These are phyloP conservation scores for Acronicta leporina DNA, from an alignment of 2,888 invertebrate species.

Conservation along the genomic window DNA sequence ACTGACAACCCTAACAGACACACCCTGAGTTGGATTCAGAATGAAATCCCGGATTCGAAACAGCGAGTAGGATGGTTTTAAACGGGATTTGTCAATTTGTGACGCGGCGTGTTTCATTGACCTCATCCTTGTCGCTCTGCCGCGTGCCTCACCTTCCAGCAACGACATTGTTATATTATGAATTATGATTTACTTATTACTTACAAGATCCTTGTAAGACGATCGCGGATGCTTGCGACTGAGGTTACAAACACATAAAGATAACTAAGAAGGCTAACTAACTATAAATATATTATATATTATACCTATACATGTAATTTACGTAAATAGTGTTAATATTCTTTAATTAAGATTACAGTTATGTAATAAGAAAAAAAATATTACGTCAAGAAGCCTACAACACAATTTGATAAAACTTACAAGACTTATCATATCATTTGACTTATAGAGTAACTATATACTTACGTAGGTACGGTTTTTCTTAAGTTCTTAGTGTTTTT, in stretches of 20 bases:
- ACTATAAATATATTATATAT: too few relatives aligned
- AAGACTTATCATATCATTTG: background rate
- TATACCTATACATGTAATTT: too few relatives aligned
- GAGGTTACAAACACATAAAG: conserved; percentile 4
- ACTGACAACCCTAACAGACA: background rate
- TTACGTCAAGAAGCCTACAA: too few relatives aligned
- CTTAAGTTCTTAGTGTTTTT: too few relatives aligned
- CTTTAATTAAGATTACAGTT: too few relatives aligned
- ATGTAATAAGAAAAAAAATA: too few relatives aligned
- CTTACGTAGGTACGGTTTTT: too few relatives aligned
- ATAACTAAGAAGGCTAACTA: conserved; percentile 3
- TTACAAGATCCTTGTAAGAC: conserved; percentile 25
- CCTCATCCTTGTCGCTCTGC: conserved; percentile 38
- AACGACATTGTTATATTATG: conserved; percentile 43
- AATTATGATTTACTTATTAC: conserved; percentile 29
- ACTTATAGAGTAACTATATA: too few relatives aligned
- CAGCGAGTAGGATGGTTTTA: too few relatives aligned
- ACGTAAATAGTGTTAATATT: too few relatives aligned
- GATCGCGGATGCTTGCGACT: conserved; percentile 13
- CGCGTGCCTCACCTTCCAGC: conserved; percentile 19
- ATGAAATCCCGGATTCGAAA: too few relatives aligned
- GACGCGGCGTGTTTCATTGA: conserved; percentile 28
- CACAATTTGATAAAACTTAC: background rate
- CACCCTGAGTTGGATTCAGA: too few relatives aligned
- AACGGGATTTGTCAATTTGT: conserved; percentile 13